A percentile compares a stretch with the other conserved stretches of the same genome.
Evolutionary conservation across 2,888 invertebrate genomes (phyloP).

Genomic region (Lordiphosa andalusiaca): DNA sequence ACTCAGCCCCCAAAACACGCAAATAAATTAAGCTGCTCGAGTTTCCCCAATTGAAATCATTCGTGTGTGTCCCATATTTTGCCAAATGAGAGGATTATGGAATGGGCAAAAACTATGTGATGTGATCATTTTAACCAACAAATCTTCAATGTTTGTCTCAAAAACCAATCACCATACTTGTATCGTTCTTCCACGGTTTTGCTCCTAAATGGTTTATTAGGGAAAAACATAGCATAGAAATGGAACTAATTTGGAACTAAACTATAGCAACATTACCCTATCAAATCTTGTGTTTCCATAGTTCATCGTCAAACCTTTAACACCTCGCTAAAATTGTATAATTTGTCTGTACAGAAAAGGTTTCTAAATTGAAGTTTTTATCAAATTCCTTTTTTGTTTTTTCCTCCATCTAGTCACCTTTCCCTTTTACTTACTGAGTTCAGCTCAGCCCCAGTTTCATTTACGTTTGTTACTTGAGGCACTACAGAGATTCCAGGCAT

Average conservation of each 20-base stretch:
- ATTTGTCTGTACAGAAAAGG: too few species aligned
- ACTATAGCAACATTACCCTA: too few species aligned
- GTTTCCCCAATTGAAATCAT: not conserved
- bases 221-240: too few species aligned
- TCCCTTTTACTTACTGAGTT: not conserved
- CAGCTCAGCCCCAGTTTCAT: not conserved
- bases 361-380: too few species aligned
- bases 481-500: not conserved
- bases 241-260: too few species aligned
- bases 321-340: too few species aligned
- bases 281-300: too few species aligned
- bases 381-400: not conserved
- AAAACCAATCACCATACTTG: too few species aligned
- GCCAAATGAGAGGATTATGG: not conserved
- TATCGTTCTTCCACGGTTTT: too few species aligned
- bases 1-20: constrained; percentile 4
- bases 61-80: not conserved
- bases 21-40: constrained; percentile 16
- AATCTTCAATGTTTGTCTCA: too few species aligned
- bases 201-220: too few species aligned
- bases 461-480: not conserved
- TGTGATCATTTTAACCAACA: not conserved
- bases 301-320: too few species aligned
- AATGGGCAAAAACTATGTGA: not conserved
- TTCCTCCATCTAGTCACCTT: not conserved